These are phyloP conservation scores for Trematomus loennbergii DNA, from an alignment of 2,113 vertebrate species.

Conservation along the genomic window DNA sequence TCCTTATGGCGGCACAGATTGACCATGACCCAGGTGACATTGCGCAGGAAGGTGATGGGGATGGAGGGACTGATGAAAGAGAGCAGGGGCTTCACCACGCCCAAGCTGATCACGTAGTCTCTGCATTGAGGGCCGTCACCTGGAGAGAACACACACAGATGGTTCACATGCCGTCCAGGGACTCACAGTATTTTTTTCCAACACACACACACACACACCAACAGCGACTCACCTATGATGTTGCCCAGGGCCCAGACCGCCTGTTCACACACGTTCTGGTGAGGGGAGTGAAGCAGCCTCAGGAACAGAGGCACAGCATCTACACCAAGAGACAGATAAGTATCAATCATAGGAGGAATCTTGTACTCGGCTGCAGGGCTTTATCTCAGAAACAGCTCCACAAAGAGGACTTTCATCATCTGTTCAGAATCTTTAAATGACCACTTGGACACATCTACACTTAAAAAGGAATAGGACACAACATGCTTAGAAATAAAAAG, in stretches of 20 bases:
- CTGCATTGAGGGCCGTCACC: constrained; percentile 98
- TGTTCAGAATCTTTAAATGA: background rate
- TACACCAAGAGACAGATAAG: constrained; percentile 54
- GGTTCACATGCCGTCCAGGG: accelerated
- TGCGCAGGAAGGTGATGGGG: constrained; percentile 99
- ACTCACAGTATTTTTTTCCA: background rate
- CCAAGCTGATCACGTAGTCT: constrained; percentile 98
- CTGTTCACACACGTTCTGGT: constrained; percentile 98
- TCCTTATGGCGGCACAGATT: constrained; percentile 99
- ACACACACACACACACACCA: background rate
- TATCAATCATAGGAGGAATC: background rate
- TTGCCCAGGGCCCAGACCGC: constrained; percentile 98
- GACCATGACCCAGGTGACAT: constrained; percentile 99
- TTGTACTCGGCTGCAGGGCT: background rate
- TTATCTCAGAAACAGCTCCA: background rate
- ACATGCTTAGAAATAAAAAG: background rate
- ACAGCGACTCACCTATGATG: constrained; percentile 92
- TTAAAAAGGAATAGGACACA: background rate
- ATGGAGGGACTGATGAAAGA: constrained; percentile 99
- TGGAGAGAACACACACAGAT: constrained; percentile 57
- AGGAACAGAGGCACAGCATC: constrained; percentile 98
- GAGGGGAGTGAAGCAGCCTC: constrained; percentile 93
- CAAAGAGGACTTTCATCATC: background rate
- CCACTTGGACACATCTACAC: background rate
- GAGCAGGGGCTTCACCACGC: constrained; percentile 97